Evolutionary conservation across 2,113 vertebrate genomes (phyloP).

Genomic region (Rhabdomys dilectus): DNA sequence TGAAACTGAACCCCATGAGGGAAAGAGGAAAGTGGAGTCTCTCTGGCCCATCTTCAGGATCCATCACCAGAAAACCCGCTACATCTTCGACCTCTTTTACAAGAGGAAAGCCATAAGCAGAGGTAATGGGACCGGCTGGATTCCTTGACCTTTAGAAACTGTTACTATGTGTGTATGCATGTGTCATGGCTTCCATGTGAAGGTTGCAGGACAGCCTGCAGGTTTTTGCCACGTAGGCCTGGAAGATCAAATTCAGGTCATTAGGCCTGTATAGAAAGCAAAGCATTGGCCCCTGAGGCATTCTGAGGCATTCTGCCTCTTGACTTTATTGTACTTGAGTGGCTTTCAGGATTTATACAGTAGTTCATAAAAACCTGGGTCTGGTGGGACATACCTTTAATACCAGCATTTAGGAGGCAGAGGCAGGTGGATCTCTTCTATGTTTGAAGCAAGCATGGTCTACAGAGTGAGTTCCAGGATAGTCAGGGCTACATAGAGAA

Average conservation of each 20-base stretch:
- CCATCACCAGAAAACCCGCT: constrained; percentile 97
- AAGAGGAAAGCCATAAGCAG: constrained; percentile 99
- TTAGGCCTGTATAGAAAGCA: neutral
- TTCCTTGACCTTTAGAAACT: neutral
- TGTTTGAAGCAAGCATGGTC: neutral
- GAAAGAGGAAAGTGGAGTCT: constrained; percentile 97
- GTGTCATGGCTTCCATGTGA: neutral
- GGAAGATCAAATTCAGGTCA: neutral
- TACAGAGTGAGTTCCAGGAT: neutral
- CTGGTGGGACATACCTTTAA: neutral
- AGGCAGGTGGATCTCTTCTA: neutral
- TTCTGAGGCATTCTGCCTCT: neutral
- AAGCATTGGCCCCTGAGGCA: neutral
- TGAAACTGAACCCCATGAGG: constrained; percentile 98
- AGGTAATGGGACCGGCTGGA: constrained; percentile 86
- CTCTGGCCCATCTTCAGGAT: constrained; percentile 99
- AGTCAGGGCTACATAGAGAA: neutral
- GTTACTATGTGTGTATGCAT: neutral
- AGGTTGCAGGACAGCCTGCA: neutral
- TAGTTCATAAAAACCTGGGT: neutral
- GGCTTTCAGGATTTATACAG: neutral
- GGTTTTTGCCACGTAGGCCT: neutral
- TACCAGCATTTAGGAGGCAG: neutral
- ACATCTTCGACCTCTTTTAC: constrained; percentile 98
- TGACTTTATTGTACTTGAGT: neutral